Base-by-base conservation (phyloP, 2,113 vertebrate genomes). In the Trogon melanurus region DNA sequence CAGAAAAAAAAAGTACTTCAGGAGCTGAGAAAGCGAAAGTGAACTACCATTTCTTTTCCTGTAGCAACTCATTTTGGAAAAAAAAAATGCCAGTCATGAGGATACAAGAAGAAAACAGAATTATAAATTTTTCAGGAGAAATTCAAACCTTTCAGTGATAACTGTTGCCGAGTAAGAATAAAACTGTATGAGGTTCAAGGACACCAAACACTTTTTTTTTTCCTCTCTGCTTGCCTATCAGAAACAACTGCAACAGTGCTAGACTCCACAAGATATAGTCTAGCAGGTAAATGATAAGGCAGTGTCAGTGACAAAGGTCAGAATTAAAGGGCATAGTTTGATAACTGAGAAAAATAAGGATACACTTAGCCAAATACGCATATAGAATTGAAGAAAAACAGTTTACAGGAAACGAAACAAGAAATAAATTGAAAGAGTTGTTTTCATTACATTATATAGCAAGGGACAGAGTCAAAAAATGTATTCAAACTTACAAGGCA, bases 251-350 rank as follows among this genome's bases (percentile, higher is more conserved):
- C 66, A 93, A 81, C 27, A 75, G 79, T 54, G n/a, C 82, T 70
- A 85, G 69, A 89, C 74, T 91, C 38, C 79, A 65, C 32, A 82
- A 88, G 70, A 88, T 64, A 81, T 0, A 71, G 65, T 20, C 73
- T 74, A 91, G 30, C 50, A 65, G 70, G 73, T 91, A 87, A 82
- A 79, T 0, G 19, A 89, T 95, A 92, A 89, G 44, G 4, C 89
- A 91, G 74, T 87, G 85, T 95, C 92, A 76, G 85, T 91, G 67
- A 90, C 92, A 92, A 97, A 95, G 95, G 88, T 92, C 83, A 94
- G 70, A 85, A 93, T 93, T 79, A 91, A 90, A 94, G 79, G 75
- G 58, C 74, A 76, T 38, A 50, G 79, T 83, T 69, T 82, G 48
- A 57, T 62, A 91, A 88, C 1, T 47, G 56, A 86, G 75, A 58